Evolutionary conservation across 2,888 invertebrate species (phyloP).

Genomic region (Entomobrya proxima): DNA sequence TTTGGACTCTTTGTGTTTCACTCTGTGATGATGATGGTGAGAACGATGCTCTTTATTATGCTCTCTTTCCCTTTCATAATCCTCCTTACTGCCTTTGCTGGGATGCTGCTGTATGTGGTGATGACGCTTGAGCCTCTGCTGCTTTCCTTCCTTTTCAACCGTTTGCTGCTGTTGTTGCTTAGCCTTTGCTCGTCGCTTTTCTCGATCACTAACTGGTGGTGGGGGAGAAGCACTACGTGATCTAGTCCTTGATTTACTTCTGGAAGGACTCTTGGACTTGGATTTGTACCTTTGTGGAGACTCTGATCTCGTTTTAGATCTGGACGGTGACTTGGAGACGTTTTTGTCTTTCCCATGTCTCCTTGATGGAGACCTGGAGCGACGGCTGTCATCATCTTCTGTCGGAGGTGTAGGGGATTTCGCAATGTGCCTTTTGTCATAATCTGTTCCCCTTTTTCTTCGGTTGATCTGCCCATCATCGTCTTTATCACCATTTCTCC

Average conservation of each 20-base stretch:
- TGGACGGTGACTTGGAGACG: slow-evolving; percentile 65
- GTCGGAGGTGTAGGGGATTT: slow-evolving; percentile 54
- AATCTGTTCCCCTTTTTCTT: neutral
- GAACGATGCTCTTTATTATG: slow-evolving; percentile 17
- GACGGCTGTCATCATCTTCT: slow-evolving; percentile 43
- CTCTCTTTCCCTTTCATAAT: slow-evolving; percentile 20
- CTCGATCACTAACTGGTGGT: slow-evolving; percentile 16
- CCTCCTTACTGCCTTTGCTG: slow-evolving; percentile 31
- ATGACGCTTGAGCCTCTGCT: slow-evolving; percentile 46
- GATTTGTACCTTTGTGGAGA: slow-evolving; percentile 62
- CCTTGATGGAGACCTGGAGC: slow-evolving; percentile 37
- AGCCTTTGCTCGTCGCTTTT: slow-evolving; percentile 12
- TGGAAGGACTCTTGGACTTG: slow-evolving; percentile 64
- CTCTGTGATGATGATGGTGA: slow-evolving; percentile 38
- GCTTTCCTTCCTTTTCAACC: slow-evolving; percentile 12
- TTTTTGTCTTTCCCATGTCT: slow-evolving; percentile 33
- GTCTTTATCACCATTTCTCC: slow-evolving; percentile 20
- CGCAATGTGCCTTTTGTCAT: neutral
- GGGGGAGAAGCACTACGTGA: slow-evolving; percentile 56
- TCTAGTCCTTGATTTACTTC: slow-evolving; percentile 70
- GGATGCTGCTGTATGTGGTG: slow-evolving; percentile 47
- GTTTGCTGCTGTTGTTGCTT: slow-evolving; percentile 25
- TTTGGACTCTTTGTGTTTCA: slow-evolving; percentile 51
- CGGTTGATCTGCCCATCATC: slow-evolving; percentile 33
- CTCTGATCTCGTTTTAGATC: slow-evolving; percentile 69